A percentile compares a stretch with the other conserved stretches of the same genome.
phyloP scores from a whole-genome alignment of 1,140 invertebrate species.

The Drosophila rhopaloa region DNA sequence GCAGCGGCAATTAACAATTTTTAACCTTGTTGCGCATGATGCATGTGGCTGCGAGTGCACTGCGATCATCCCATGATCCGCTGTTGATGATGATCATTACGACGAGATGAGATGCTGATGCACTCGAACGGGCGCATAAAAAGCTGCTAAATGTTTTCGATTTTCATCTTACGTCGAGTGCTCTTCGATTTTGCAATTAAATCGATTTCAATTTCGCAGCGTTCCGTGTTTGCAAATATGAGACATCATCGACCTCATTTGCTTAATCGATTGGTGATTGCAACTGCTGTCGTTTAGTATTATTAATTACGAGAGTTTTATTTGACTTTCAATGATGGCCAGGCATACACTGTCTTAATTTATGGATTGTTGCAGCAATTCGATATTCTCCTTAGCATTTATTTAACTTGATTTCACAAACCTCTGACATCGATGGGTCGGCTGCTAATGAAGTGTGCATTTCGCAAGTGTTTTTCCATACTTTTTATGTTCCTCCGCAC shows the following conservation, averaged over 20 bases:
- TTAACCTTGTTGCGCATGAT: slow-evolving; percentile 72
- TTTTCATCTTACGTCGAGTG: slow-evolving; percentile 31
- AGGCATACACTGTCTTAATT: slow-evolving; percentile 8
- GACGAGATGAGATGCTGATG: slow-evolving; percentile 15
- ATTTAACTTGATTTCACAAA: slow-evolving; percentile 11
- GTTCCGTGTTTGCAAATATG: slow-evolving; percentile 25
- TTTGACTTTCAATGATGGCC: slow-evolving; percentile 10
- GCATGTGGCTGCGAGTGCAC: slow-evolving; percentile 32
- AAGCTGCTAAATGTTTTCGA: slow-evolving; percentile 46
- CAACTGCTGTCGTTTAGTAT: slow-evolving; percentile 10
- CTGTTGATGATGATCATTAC: slow-evolving; percentile 20
- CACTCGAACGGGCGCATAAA: slow-evolving; percentile 22
- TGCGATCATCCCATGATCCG: slow-evolving; percentile 30
- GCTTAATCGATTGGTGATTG: slow-evolving; percentile 42
- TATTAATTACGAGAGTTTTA: slow-evolving; percentile 39
- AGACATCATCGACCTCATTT: slow-evolving; percentile 39
- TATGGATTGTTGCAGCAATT: slow-evolving; percentile 11
- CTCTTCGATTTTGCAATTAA: slow-evolving; percentile 60
- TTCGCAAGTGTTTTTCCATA: slow-evolving; percentile 26
- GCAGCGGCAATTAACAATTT: slow-evolving; percentile 56
- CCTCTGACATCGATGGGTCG: not conserved
- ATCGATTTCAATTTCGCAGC: slow-evolving; percentile 41
- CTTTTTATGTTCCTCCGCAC: slow-evolving; percentile 12
- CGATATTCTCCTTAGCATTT: slow-evolving; percentile 42
- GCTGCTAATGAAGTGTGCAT: slow-evolving; percentile 12